phyloP scores from a whole-genome alignment of 2,888 invertebrate species.

The Ischnura elegans region DNA sequence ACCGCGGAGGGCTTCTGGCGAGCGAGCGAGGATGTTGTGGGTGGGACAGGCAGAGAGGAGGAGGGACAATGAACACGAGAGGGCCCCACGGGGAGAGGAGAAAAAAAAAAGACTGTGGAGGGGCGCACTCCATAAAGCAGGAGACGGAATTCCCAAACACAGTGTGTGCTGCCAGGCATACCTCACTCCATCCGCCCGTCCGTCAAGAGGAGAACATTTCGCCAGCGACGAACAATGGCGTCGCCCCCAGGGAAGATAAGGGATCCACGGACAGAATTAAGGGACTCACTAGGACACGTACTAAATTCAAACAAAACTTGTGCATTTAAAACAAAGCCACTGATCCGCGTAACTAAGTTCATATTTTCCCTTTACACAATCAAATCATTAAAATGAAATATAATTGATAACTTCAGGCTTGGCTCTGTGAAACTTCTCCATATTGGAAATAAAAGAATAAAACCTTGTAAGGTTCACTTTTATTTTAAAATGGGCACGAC shows the following conservation, averaged over 20 bases:
- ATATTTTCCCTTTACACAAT: too few species aligned
- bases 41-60: background rate
- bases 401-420: too few species aligned
- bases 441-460: too few species aligned
- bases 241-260: background rate
- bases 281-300: too few species aligned
- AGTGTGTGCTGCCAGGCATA: background rate
- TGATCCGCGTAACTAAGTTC: too few species aligned
- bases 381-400: too few species aligned
- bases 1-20: background rate
- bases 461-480: too few species aligned
- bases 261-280: background rate
- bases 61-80: background rate
- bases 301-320: too few species aligned
- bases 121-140: constrained; percentile 17
- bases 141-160: constrained; percentile 1
- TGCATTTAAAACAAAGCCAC: too few species aligned
- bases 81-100: background rate
- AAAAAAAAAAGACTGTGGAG: background rate
- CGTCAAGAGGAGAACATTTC: background rate
- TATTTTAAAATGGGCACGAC: too few species aligned
- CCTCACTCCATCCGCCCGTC: background rate
- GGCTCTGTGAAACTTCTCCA: too few species aligned
- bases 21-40: background rate
- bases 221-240: background rate